phyloP scores from a whole-genome alignment of 2,888 invertebrate species.

The Watsonalla cultraria region DNA sequence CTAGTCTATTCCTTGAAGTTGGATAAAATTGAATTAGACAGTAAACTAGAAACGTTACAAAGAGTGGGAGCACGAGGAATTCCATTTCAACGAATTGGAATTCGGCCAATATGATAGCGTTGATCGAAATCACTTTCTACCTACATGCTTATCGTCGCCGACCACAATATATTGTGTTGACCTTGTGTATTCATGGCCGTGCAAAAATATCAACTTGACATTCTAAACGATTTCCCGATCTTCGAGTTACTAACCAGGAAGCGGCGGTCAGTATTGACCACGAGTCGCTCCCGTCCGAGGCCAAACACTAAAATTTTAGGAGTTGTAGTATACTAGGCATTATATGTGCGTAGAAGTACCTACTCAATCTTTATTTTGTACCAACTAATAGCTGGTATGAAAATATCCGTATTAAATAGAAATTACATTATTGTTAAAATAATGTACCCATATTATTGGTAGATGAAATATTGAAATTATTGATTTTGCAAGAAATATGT shows the following conservation, averaged over 20 bases:
- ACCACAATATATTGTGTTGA: constrained; percentile 57
- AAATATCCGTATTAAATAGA: too few relatives aligned
- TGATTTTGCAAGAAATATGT: too few relatives aligned
- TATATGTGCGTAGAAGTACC: constrained; percentile 5
- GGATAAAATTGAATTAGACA: too few relatives aligned
- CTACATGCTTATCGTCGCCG: constrained; percentile 50
- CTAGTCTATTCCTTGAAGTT: too few relatives aligned
- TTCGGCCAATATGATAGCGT: constrained; percentile 44
- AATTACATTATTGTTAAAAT: too few relatives aligned
- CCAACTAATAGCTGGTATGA: too few relatives aligned
- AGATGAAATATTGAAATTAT: too few relatives aligned
- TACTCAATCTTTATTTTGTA: not conserved
- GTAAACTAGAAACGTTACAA: not conserved
- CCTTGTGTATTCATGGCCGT: constrained; percentile 71
- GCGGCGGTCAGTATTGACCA: constrained; percentile 62
- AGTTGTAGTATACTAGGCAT: not conserved
- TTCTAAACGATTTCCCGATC: constrained; percentile 74
- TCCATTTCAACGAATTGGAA: constrained; percentile 47
- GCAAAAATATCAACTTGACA: constrained; percentile 76
- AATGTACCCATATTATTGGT: too few relatives aligned
- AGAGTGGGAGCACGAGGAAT: constrained; percentile 13
- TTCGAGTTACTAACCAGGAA: constrained; percentile 72
- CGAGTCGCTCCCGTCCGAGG: constrained; percentile 51
- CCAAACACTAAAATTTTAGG: constrained; percentile 35
- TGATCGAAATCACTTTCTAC: constrained; percentile 72